Evolutionary conservation across 53 echinoderm and acorn worm species (phyloP).

Genomic region (Antedon mediterranea): DNA sequence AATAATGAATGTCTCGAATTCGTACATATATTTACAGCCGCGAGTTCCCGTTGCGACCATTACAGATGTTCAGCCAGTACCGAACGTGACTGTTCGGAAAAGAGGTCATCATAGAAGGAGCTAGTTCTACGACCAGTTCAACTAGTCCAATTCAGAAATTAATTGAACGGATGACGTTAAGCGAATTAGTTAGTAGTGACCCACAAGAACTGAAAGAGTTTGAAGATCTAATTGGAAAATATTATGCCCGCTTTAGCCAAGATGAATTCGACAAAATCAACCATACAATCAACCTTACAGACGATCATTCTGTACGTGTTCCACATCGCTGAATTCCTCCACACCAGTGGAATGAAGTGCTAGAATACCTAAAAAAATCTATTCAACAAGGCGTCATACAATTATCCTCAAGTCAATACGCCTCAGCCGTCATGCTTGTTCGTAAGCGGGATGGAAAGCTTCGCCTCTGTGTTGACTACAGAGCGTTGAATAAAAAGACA

Average conservation of each 20-base stretch:
- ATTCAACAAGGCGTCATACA: conserved; percentile 12
- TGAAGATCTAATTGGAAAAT: conserved; percentile 18
- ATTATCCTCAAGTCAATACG: conserved; percentile 21
- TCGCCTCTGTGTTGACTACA: conserved; percentile 26
- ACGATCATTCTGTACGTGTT: conserved; percentile 11
- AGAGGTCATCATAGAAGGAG: neutral
- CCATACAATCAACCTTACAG: conserved; percentile 10
- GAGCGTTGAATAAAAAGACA: conserved; percentile 15
- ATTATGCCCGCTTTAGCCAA: conserved; percentile 19
- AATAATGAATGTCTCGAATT: conserved; percentile 17
- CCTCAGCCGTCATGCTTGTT: conserved; percentile 12
- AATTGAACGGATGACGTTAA: neutral
- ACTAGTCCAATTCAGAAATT: neutral
- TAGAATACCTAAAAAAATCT: conserved; percentile 13
- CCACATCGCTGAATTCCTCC: conserved; percentile 32
- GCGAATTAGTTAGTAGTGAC: neutral
- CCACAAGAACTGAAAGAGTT: neutral
- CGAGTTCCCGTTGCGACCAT: neutral
- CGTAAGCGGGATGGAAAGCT: conserved; percentile 18
- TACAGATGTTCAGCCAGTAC: neutral
- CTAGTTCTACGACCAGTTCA: neutral
- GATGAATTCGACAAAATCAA: conserved; percentile 5
- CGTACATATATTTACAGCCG: neutral
- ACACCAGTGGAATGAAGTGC: conserved; percentile 31
- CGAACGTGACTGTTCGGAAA: neutral